Conservation (phyloP, 2,888 invertebrate species). For the Ischnus inquisitorius region DNA sequence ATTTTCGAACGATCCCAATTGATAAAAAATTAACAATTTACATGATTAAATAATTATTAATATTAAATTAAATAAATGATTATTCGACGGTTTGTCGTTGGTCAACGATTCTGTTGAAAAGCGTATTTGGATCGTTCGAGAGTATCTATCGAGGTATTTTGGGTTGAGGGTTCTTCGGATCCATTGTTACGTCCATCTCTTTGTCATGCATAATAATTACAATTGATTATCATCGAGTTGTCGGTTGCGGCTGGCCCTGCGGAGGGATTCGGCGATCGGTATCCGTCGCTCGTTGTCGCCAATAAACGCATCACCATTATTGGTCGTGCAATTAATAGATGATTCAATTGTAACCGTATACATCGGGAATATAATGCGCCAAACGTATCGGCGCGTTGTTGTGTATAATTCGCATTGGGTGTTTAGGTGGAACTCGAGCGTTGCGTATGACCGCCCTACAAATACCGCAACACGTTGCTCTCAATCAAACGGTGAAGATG, state of each 20-base stretch:
- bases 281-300: constrained; percentile 37
- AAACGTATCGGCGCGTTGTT: neutral
- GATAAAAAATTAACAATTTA: no score
- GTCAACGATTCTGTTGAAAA: neutral
- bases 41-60: no score
- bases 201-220: constrained; percentile 21
- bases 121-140: constrained; percentile 41
- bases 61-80: neutral
- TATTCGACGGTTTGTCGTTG: no score
- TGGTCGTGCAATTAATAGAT: constrained; percentile 36
- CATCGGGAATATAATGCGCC: constrained; percentile 11
- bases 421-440: constrained; percentile 72
- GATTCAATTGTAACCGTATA: constrained; percentile 38
- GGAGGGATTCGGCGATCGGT: constrained; percentile 30
- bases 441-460: constrained; percentile 84
- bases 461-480: constrained; percentile 84
- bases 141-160: constrained; percentile 23
- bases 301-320: constrained; percentile 49
- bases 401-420: neutral
- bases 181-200: constrained; percentile 1
- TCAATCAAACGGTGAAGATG: constrained; percentile 84
- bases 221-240: constrained; percentile 38
- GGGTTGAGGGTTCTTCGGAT: neutral
- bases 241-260: neutral
- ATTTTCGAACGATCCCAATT: no score